Conservation (phyloP, 2,888 invertebrate species). For the Ischnus inquisitorius region DNA sequence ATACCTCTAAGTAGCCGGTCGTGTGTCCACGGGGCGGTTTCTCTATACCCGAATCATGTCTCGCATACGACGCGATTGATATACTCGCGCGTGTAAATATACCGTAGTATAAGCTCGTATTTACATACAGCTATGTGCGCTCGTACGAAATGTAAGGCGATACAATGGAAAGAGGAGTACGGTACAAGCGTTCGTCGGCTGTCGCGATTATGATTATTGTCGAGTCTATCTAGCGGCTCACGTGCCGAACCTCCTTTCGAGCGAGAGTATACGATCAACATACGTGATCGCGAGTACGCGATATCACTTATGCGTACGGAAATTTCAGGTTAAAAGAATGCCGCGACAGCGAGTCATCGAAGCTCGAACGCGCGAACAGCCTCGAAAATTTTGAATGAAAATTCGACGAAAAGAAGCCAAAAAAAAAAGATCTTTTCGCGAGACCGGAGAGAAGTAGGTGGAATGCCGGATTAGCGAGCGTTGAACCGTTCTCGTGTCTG, state of each 20-base stretch:
- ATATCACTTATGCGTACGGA: neutral
- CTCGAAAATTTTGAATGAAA: neutral
- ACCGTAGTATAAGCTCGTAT: neutral
- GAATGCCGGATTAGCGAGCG: neutral
- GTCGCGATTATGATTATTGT: slow-evolving; percentile 17
- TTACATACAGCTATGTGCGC: neutral
- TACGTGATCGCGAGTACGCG: neutral
- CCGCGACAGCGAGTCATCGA: neutral
- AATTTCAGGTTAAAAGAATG: slow-evolving; percentile 20
- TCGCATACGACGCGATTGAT: neutral
- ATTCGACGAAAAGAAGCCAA: neutral
- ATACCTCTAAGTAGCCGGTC: neutral
- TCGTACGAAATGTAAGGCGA: neutral
- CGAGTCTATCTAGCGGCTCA: slow-evolving; percentile 20
- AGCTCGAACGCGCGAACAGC: neutral
- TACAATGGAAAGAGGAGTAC: neutral
- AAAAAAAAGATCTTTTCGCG: neutral
- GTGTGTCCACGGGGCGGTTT: neutral
- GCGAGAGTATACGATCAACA: neutral
- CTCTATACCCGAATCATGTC: neutral
- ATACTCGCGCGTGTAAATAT: neutral
- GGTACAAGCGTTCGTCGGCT: neutral
- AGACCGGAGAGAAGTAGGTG: too few species aligned
- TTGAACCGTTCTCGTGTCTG: neutral
- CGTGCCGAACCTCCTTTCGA: slow-evolving; percentile 31